Evolutionary conservation across 1,140 invertebrate species (phyloP).

Genomic region (Brachionus koreanus): DNA sequence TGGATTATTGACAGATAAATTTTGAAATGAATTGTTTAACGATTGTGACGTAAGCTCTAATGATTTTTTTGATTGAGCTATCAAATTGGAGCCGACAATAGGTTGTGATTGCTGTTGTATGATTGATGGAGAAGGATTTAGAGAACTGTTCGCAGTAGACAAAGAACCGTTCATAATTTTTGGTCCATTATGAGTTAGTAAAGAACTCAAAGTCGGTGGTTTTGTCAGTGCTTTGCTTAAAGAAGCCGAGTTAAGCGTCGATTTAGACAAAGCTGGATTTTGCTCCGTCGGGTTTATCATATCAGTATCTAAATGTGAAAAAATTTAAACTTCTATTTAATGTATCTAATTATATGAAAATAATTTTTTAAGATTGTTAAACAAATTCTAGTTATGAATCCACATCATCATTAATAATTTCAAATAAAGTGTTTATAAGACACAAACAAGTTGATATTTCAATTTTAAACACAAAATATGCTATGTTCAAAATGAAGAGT

Average conservation of each 20-base stretch:
- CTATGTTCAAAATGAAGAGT: neutral
- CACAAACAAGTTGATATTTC: neutral
- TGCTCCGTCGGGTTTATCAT: neutral
- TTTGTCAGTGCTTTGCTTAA: slow-evolving; percentile 22
- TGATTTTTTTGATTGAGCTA: slow-evolving; percentile 29
- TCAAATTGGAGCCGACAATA: neutral
- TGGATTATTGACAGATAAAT: neutral
- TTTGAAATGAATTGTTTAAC: neutral
- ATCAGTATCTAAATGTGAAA: neutral
- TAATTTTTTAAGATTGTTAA: neutral
- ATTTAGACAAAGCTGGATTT: neutral
- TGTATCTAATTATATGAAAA: neutral
- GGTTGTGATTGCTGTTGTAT: slow-evolving; percentile 1
- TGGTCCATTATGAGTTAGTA: neutral
- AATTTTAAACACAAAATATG: neutral
- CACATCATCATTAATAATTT: slow-evolving; percentile 26
- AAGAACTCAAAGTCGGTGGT: slow-evolving; percentile 11
- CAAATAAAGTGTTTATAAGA: neutral
- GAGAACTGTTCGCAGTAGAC: slow-evolving; percentile 3
- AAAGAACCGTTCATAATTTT: neutral
- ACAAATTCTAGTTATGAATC: slow-evolving; percentile 30
- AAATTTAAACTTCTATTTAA: neutral
- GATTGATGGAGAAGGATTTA: neutral
- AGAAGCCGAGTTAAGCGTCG: slow-evolving; percentile 24
- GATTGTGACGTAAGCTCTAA: neutral